Percentiles rank a stretch among this genome's conserved stretches.
phyloP scores from a whole-genome alignment of 2,113 vertebrate species.

The Piaya cayana region DNA sequence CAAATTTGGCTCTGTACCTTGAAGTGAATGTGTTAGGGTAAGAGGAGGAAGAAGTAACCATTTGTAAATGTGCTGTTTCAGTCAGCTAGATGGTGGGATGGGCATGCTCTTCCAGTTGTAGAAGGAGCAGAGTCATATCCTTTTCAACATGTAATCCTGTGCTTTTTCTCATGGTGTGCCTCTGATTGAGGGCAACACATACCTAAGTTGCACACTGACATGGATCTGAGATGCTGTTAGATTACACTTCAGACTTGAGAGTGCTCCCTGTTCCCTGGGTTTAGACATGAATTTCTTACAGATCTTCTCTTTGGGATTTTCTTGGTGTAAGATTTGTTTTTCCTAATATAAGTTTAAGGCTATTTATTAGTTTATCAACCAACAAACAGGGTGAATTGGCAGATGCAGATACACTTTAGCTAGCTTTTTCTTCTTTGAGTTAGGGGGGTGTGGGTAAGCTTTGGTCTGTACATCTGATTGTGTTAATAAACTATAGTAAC shows the following conservation, averaged over 20 bases:
- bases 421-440: neutral
- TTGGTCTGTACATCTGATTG: constrained; percentile 3
- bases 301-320: neutral
- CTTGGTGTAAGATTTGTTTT: neutral
- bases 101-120: neutral
- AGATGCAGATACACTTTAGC: neutral
- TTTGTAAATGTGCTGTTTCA: neutral
- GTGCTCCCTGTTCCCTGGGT: neutral
- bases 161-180: neutral
- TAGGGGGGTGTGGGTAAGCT: neutral
- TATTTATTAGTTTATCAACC: neutral
- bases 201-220: neutral
- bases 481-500: neutral
- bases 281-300: neutral
- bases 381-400: neutral
- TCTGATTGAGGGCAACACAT: neutral
- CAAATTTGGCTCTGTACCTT: neutral
- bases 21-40: neutral
- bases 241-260: neutral
- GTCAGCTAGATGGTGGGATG: neutral
- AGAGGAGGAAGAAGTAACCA: neutral
- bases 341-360: neutral
- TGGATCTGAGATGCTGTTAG: neutral
- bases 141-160: neutral
- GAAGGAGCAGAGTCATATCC: neutral